Evolutionary conservation across 2,113 vertebrate species (phyloP).

Genomic region (Mesocricetus auratus): DNA sequence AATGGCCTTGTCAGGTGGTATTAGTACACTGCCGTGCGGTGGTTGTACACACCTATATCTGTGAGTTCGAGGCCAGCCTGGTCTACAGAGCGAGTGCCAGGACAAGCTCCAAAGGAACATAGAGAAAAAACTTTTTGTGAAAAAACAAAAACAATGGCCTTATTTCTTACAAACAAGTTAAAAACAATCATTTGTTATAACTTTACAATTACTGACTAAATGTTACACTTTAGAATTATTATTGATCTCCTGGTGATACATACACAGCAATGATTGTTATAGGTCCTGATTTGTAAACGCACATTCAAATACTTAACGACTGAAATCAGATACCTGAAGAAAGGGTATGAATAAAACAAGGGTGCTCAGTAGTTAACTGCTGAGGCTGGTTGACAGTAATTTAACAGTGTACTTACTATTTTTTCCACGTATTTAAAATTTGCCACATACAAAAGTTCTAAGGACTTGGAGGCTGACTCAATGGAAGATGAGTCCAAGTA

Average conservation of each 20-base stretch:
- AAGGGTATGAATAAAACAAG: background rate
- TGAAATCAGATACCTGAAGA: constrained; percentile 16
- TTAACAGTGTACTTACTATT: background rate
- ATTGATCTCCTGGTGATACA: background rate
- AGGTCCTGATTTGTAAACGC: background rate
- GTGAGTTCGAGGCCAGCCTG: too few species aligned
- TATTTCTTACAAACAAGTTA: constrained; percentile 20
- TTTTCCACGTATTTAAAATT: constrained; percentile 36
- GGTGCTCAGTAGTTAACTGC: background rate
- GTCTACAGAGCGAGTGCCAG: too few species aligned
- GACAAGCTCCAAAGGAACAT: too few species aligned
- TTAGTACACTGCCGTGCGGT: too few species aligned
- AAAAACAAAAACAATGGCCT: background rate
- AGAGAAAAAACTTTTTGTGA: background rate
- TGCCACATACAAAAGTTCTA: background rate
- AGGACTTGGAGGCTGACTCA: background rate
- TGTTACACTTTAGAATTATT: background rate
- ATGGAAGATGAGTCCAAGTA: background rate
- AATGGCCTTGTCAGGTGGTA: background rate
- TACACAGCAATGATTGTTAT: background rate
- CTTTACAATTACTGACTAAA: background rate
- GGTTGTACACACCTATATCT: too few species aligned
- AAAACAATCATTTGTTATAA: background rate
- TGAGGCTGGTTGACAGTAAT: background rate
- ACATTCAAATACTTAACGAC: constrained; percentile 5